phyloP scores from a whole-genome alignment of 2,113 vertebrate genomes.

The Leucopternis melanops region DNA sequence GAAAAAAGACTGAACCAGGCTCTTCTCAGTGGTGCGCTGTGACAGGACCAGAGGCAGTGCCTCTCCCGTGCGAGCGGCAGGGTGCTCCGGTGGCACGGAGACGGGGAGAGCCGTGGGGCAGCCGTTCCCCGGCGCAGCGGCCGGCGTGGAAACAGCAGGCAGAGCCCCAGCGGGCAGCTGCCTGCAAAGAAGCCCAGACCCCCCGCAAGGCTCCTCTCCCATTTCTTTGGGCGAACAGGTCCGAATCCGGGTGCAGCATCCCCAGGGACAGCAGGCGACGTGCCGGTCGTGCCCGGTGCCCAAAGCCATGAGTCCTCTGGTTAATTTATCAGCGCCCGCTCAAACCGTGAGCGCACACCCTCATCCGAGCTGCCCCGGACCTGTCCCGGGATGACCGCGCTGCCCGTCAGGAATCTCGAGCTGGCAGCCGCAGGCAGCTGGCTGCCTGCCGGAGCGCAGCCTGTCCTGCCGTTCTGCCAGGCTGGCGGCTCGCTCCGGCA shows the following conservation, averaged over 20 bases:
- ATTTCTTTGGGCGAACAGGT: not conserved
- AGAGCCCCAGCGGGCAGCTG: not conserved
- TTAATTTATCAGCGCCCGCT: not conserved
- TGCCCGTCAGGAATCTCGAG: not conserved
- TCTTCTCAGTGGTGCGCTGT: not conserved
- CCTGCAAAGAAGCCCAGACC: not conserved
- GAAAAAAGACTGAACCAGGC: not conserved
- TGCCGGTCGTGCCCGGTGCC: not conserved
- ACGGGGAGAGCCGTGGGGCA: not conserved
- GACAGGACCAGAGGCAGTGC: not conserved
- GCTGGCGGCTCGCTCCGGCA: accelerated
- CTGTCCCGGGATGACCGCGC: not conserved
- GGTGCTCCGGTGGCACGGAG: not conserved
- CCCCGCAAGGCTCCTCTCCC: not conserved
- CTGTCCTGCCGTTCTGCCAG: not conserved
- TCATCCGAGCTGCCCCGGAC: accelerated
- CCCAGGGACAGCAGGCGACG: not conserved
- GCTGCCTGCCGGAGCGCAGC: not conserved
- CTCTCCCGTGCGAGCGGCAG: accelerated
- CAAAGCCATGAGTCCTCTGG: not conserved
- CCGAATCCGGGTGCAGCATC: not conserved
- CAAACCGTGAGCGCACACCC: accelerated
- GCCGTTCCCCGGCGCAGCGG: accelerated
- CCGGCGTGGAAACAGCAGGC: not conserved
- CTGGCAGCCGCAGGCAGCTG: not conserved